Conservation (phyloP, 1,140 invertebrate species). For the Drosophila paulistorum region DNA sequence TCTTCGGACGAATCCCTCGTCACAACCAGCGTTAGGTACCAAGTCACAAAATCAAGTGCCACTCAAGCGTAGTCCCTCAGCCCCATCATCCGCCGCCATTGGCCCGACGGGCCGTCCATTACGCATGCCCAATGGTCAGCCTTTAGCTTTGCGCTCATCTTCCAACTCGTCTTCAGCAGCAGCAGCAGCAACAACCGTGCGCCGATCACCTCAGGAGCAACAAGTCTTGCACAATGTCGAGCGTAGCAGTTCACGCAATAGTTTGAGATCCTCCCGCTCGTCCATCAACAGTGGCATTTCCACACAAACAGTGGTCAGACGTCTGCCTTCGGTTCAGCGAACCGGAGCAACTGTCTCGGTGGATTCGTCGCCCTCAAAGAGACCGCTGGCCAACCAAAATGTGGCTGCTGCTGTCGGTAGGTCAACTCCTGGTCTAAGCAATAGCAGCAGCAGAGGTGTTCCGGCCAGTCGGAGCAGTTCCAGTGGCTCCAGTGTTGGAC, state of each 20-base stretch:
- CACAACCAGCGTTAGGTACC: slow-evolving; percentile 18
- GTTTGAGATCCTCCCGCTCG: slow-evolving; percentile 90
- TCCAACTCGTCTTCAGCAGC: slow-evolving; percentile 47
- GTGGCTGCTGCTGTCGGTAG: slow-evolving; percentile 6
- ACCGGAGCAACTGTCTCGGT: slow-evolving; percentile 69
- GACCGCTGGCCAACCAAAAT: slow-evolving; percentile 70
- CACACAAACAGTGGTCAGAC: slow-evolving; percentile 90
- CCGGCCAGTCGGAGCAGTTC: slow-evolving; percentile 89
- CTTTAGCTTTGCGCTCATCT: slow-evolving; percentile 41
- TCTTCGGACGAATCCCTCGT: slow-evolving; percentile 35
- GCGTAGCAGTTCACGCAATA: slow-evolving; percentile 87
- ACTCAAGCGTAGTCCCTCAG: slow-evolving; percentile 60
- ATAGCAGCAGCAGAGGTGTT: slow-evolving; percentile 79
- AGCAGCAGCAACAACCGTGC: slow-evolving; percentile 43
- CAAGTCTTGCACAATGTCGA: slow-evolving; percentile 84
- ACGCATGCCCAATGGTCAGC: slow-evolving; percentile 71
- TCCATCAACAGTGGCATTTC: slow-evolving; percentile 92
- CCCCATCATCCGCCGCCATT: slow-evolving; percentile 10
- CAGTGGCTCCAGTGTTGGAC: slow-evolving; percentile 86
- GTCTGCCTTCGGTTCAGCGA: slow-evolving; percentile 83
- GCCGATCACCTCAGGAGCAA: slow-evolving; percentile 75
- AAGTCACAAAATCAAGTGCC: slow-evolving; percentile 63
- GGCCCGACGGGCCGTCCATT: slow-evolving; percentile 42
- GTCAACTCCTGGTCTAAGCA: slow-evolving; percentile 42
- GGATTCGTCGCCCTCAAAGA: slow-evolving; percentile 76